Evolutionary conservation across 1,140 invertebrate genomes (phyloP), one percentile per base, ranked within the genome.

Genomic region (Leguminivora glycinivorella): DNA sequence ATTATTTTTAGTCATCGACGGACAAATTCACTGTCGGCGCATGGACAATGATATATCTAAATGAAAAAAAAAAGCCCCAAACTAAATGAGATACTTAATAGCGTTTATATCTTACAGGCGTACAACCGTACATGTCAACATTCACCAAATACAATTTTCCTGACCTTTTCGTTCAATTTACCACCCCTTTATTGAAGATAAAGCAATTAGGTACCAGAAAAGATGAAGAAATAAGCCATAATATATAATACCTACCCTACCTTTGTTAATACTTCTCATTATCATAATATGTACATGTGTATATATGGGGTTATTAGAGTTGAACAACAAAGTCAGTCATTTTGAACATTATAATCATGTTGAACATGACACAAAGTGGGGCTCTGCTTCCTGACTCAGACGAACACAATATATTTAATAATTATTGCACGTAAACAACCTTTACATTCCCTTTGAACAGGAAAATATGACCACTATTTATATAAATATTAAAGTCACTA

Each of bases 21-120:
- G 75, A 80, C 75, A 78, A 72, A 74, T 69, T 52, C 72, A 73
- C 72, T 72, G 72, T 71, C 77, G 73, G 25, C 25, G 58, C 26
- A 63, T 63, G 58, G 25, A 29, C 26, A 63, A 63, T 63, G 29
- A n/a, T n/a, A n/a, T n/a, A n/a, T n/a, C n/a, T n/a, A n/a, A n/a
- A n/a, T n/a, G n/a, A n/a, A n/a, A n/a, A n/a, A n/a, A n/a, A n/a
- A n/a, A n/a, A n/a, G n/a, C n/a, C n/a, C n/a, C n/a, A n/a, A n/a
- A n/a, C n/a, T n/a, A n/a, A n/a, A n/a, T n/a, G n/a, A n/a, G n/a
- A n/a, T n/a, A n/a, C n/a, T n/a, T n/a, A n/a, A n/a, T n/a, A n/a
- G n/a, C n/a, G n/a, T n/a, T n/a, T n/a, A n/a, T n/a, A n/a, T n/a
- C n/a, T n/a, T n/a, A n/a, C n/a, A n/a, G n/a, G 29, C 7, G 3